phyloP scores from a whole-genome alignment of 2,888 invertebrate genomes.

The Phania funesta region DNA sequence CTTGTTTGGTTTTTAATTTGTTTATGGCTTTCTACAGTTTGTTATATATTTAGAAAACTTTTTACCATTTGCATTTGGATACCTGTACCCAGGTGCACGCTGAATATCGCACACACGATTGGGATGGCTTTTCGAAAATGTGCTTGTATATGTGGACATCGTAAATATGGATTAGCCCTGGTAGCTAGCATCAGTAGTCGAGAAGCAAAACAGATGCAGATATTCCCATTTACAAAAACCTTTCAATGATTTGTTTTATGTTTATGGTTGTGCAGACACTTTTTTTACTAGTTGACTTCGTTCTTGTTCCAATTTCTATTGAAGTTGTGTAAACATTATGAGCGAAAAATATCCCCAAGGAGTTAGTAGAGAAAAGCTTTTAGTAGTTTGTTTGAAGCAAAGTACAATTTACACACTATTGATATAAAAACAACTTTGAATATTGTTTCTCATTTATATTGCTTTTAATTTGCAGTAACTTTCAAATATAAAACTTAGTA shows the following conservation, averaged over 20 bases:
- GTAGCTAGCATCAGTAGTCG: conserved; percentile 18
- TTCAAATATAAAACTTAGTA: background rate
- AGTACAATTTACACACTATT: background rate
- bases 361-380: conserved; percentile 34
- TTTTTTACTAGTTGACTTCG: conserved; percentile 3
- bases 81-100: conserved; percentile 18
- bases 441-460: background rate
- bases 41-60: conserved; percentile 44
- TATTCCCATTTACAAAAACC: conserved; percentile 10
- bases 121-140: conserved; percentile 7
- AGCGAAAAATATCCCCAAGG: conserved; percentile 38
- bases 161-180: conserved; percentile 30
- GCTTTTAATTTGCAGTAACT: background rate
- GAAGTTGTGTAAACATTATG: conserved; percentile 49
- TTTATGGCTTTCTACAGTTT: conserved; percentile 13
- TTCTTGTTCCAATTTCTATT: conserved; percentile 33
- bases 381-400: conserved; percentile 11
- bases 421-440: background rate
- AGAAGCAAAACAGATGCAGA: background rate
- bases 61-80: conserved; percentile 58
- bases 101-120: conserved; percentile 8
- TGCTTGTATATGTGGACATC: background rate
- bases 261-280: background rate
- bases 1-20: background rate
- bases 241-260: conserved; percentile 17